A percentile compares a stretch with the other conserved stretches of the same genome.
Conservation (phyloP, 2,113 vertebrate species). For the Oryzias melastigma region DNA sequence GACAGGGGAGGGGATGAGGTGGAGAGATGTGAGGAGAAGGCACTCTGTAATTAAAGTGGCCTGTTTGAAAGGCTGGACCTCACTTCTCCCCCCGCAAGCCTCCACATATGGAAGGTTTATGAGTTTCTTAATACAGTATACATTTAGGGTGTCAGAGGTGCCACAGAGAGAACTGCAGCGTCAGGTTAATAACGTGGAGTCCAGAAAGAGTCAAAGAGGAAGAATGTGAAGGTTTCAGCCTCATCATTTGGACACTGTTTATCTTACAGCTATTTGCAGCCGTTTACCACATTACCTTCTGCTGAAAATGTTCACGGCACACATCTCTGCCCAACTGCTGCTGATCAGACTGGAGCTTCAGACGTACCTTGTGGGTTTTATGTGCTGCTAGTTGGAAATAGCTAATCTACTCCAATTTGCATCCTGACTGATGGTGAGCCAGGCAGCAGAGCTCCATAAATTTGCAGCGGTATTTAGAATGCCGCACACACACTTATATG, state of each 20-base stretch:
- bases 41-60: conserved; percentile 65
- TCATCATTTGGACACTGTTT: not conserved
- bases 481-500: no score
- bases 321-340: not conserved
- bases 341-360: not conserved
- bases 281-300: not conserved
- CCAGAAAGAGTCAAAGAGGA: conserved; percentile 1
- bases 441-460: no score
- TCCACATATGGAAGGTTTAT: conserved; percentile 43
- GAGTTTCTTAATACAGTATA: conserved; percentile 39
- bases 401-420: no score
- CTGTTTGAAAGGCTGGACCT: conserved; percentile 53
- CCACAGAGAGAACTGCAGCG: conserved; percentile 18
- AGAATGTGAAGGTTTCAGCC: not conserved
- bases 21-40: conserved; percentile 39
- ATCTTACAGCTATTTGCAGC: not conserved
- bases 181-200: conserved; percentile 23
- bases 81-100: conserved; percentile 11
- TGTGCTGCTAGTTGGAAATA: not conserved
- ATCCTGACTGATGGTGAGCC: no score
- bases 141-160: conserved; percentile 23
- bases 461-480: no score
- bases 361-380: not conserved
- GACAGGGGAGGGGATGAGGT: conserved; percentile 9
- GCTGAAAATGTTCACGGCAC: not conserved